A percentile compares a stretch with the other conserved stretches of the same genome.
These are phyloP conservation scores for Onychorhynchus coronatus DNA, from an alignment of 2,113 vertebrate genomes.

Conservation along the genomic window DNA sequence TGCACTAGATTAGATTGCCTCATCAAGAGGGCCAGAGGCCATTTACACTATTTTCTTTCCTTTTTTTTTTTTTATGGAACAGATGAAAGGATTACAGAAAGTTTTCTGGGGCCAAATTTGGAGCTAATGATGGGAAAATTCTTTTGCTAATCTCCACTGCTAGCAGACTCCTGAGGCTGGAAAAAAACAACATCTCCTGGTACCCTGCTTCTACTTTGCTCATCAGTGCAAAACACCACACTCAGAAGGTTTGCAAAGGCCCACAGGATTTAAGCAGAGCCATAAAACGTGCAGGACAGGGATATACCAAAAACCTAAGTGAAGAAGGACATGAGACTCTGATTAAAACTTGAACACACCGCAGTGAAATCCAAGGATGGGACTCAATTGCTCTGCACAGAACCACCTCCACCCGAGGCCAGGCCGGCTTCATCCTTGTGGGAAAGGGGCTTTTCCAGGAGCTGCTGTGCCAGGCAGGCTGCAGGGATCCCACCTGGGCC, in stretches of 20 bases:
- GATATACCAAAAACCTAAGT: background rate
- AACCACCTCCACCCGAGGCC: background rate
- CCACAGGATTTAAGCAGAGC: background rate
- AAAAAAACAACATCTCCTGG: background rate
- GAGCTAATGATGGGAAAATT: conserved; percentile 62
- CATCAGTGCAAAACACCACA: background rate
- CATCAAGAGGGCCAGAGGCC: conserved; percentile 43
- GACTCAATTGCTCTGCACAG: background rate
- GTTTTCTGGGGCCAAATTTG: conserved; percentile 39
- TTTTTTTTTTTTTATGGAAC: background rate
- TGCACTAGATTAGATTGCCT: conserved; percentile 57
- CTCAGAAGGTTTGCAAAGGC: background rate
- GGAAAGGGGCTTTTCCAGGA: background rate
- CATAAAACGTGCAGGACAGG: background rate
- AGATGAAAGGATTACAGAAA: conserved; percentile 57
- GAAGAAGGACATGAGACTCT: background rate
- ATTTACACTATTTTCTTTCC: conserved; percentile 29
- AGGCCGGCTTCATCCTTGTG: rapidly evolving
- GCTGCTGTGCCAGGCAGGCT: background rate
- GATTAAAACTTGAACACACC: background rate
- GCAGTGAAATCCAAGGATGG: rapidly evolving
- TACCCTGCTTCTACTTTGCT: background rate
- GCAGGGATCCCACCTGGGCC: background rate
- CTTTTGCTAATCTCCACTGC: conserved; percentile 43
- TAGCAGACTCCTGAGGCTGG: conserved; percentile 9